Evolutionary conservation across 2,888 invertebrate species (phyloP), one percentile per base, ranked within the genome.

Genomic region (Creontiades dilutus): DNA sequence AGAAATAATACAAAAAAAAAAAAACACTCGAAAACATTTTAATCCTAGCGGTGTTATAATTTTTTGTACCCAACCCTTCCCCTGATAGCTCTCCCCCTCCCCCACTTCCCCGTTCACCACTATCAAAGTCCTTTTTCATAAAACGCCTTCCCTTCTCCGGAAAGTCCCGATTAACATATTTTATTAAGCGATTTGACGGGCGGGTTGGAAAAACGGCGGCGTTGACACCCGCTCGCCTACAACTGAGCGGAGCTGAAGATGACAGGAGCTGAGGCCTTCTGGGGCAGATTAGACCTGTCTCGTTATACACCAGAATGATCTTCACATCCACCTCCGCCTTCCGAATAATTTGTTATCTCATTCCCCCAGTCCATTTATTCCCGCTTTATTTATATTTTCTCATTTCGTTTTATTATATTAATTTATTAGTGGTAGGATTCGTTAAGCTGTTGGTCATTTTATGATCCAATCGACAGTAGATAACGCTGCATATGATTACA

Each of bases 221-320:
- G 78, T 47, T 52, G 82, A 47, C 52, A 82, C 5, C 82, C 37
- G 80, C 46, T 37, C 80, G 14, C 76, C 37, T 37, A 68, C 68
- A 23, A 23, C 23, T 37, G 78, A 46, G 19, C 37, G 46, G 78
- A 78, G 82, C 14, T 47, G 52, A 82, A 46, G 82, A 52, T 82
- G 82, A 82, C 82, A 82, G 82, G 47, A 37, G 37, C 37, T 37
- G 12, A 14, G 68, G 12, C 68, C 68, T 68, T 52, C 82, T 52
- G 27, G 27, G 82, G 52, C 46, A 82, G 82, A 82, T 82, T 82
- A 82, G 52, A 82, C 23, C 82, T 82, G 82, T 82, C 82, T 82
- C 82, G 82, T 82, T 82, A 52, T 47, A 82, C 13, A 46, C n/a
- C 52, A 52, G 52, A 82, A 82, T 82, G 82, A 82, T 52, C 82